Evolutionary conservation across 2,797 vertebrate species (phyloP).

Genomic region (Spinus olivaceus): DNA sequence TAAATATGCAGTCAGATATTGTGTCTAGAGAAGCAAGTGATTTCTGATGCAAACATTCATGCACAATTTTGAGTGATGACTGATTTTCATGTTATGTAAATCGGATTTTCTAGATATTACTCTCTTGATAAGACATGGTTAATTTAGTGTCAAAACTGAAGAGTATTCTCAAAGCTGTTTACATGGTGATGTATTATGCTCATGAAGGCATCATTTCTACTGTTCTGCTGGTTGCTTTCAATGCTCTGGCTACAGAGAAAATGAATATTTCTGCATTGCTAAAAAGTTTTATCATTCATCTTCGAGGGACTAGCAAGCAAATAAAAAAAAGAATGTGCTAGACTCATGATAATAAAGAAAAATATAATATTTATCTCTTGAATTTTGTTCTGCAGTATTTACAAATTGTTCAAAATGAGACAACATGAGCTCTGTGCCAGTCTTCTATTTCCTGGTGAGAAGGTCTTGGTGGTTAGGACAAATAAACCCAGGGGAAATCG

Average conservation of each 20-base stretch:
- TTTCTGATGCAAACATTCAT: neutral
- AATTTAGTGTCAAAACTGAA: conserved; percentile 38
- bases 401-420: neutral
- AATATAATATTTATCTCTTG: neutral
- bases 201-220: neutral
- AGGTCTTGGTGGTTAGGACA: neutral
- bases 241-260: neutral
- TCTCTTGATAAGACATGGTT: neutral
- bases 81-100: neutral
- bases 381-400: neutral
- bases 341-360: neutral
- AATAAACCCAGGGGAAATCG: neutral
- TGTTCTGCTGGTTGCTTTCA: conserved; percentile 5
- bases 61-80: neutral
- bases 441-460: neutral
- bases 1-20: neutral
- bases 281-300: neutral
- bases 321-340: neutral
- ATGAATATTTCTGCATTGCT: neutral
- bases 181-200: neutral
- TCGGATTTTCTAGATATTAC: neutral
- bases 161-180: neutral
- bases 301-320: neutral
- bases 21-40: neutral
- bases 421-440: neutral